phyloP scores from a whole-genome alignment of 92 coral and sea anemone species.

The Metridium senile region DNA sequence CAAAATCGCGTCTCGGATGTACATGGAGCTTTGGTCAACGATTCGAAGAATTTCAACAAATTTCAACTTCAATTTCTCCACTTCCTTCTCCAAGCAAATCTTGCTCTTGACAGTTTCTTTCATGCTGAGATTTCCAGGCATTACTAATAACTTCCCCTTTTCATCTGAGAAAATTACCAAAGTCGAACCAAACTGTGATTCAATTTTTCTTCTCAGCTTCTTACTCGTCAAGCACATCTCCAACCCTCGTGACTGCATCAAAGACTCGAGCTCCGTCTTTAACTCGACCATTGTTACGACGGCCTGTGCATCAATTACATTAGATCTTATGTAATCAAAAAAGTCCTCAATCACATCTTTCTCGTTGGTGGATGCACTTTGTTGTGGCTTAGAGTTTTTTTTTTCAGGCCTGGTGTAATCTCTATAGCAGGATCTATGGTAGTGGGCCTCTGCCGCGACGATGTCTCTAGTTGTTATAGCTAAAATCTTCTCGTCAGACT shows the following conservation, averaged over 20 bases:
- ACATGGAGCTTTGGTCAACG: conserved; percentile 31
- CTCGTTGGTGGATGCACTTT: background rate
- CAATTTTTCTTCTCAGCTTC: conserved; percentile 45
- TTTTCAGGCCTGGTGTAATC: conserved; percentile 45
- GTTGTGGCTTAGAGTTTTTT: background rate
- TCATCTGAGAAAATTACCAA: conserved; percentile 49
- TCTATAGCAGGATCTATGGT: conserved; percentile 51
- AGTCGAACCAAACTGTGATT: conserved; percentile 39
- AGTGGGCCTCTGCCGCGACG: conserved; percentile 62
- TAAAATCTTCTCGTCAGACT: conserved; percentile 44
- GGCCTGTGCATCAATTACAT: conserved; percentile 18
- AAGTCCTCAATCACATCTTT: conserved; percentile 30
- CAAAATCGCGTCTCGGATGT: conserved; percentile 23
- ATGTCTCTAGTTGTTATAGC: conserved; percentile 45
- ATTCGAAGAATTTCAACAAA: conserved; percentile 11
- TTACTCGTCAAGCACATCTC: conserved; percentile 15
- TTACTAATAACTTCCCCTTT: conserved; percentile 48
- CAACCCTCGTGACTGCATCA: conserved; percentile 18
- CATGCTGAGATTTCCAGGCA: conserved; percentile 26
- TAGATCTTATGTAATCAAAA: conserved; percentile 24
- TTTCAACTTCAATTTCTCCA: background rate
- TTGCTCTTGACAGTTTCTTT: conserved; percentile 20
- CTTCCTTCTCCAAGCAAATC: conserved; percentile 29
- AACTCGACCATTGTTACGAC: conserved; percentile 34
- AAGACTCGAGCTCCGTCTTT: conserved; percentile 34